Conservation (phyloP, 2,113 vertebrate species). For the Petaurus breviceps region DNA sequence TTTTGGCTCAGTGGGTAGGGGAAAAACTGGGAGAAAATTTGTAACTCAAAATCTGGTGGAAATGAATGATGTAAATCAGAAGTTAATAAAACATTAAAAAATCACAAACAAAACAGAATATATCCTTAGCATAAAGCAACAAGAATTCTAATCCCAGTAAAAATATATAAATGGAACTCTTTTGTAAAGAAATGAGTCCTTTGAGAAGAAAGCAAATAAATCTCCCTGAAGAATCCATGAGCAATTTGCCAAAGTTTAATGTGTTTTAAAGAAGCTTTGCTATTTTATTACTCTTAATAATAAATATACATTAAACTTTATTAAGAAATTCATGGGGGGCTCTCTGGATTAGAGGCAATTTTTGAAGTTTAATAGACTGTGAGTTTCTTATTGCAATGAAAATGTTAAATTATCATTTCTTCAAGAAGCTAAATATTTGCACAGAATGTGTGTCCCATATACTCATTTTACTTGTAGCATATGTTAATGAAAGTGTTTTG, state of each 20-base stretch:
- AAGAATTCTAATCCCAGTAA: constrained; percentile 36
- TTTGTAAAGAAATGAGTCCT: not conserved
- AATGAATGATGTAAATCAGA: too few species aligned
- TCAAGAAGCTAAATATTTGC: constrained; percentile 35
- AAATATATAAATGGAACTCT: not conserved
- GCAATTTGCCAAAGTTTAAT: constrained; percentile 54
- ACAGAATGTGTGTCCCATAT: not conserved
- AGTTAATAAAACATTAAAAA: too few species aligned
- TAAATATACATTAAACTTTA: constrained; percentile 64
- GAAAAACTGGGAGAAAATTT: too few species aligned
- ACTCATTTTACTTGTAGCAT: constrained; percentile 15
- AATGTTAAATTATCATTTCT: constrained; percentile 38
- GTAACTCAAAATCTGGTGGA: too few species aligned
- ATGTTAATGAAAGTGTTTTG: constrained; percentile 2
- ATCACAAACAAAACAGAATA: not conserved
- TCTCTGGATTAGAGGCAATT: constrained; percentile 32
- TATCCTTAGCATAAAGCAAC: not conserved
- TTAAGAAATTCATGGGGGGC: constrained; percentile 48
- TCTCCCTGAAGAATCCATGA: constrained; percentile 48
- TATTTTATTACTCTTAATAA: constrained; percentile 59
- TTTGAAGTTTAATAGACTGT: constrained; percentile 51
- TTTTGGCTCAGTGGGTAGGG: too few species aligned
- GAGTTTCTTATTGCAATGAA: constrained; percentile 28
- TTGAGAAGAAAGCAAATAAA: constrained; percentile 47
- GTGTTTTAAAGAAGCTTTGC: constrained; percentile 58